Evolutionary conservation across 1,140 invertebrate species (phyloP), one percentile per base, ranked within the genome.

Genomic region (Streblospio benedicti): DNA sequence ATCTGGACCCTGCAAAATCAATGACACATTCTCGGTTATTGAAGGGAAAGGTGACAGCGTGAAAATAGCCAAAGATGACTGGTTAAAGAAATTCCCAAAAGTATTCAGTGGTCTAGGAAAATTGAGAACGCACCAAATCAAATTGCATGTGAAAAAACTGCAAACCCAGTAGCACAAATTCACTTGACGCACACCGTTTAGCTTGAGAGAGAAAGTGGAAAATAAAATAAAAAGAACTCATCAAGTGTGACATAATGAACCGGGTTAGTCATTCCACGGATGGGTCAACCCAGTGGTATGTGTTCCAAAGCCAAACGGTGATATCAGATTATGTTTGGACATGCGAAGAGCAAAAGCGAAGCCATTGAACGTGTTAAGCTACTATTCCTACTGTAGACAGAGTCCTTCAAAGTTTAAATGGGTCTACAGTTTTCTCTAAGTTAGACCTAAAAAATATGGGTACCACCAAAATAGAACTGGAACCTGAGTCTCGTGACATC

Each of bases 121-220:
- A n/a, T n/a, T 38, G 35, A 38, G 35, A 38, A 38, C 35, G 35
- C n/a, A 38, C n/a, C 35, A 38, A n/a, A n/a, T 38, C n/a, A 38
- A 9, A 9, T 28, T 51, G 16, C 49, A 14, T 25, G 16, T 51
- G 49, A 51, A 20, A 20, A 20, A 28, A 23, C 20, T 49, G 28
- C 31, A 5, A 51, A 20, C n/a, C 27, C 49, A 28, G 49, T 51
- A 5, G 49, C 27, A 6, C 49, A n/a, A 20, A 20, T 28, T 28
- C 3, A 5, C 31, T 20, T 27, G 49, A 51, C 27, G 49, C n/a
- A 51, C 18, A 5, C 18, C 27, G 31, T 51, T 25, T 28, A 51
- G 28, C 4, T 28, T 51, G 27, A 51, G 49, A 28, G 27, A 51
- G 3, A 51, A 51, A 28, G 49, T 51, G 49, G 49, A 51, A 5